Base-by-base conservation (phyloP, 2,888 invertebrate genomes). In the Vesta saturnalis region DNA sequence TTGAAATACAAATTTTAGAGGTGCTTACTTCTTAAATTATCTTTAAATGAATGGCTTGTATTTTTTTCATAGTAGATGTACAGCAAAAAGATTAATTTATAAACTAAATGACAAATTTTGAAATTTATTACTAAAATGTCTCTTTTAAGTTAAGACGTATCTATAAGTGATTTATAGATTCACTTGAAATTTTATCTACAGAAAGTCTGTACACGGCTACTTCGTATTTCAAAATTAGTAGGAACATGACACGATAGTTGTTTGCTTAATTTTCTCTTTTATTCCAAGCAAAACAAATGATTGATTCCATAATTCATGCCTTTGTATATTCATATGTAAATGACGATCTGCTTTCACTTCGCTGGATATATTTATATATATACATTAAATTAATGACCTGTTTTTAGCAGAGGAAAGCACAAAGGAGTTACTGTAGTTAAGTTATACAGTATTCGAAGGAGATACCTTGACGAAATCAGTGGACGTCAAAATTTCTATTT, bases 241-340 rank as follows among this genome's bases (percentile, higher is more conserved):
- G 15, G 19, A 19, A 19, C 18, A 21, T 19, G 52, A 52, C 19
- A n/a, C 52, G n/a, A 19, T 10, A 19, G 19, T 16, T 49, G 61
- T 49, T 58, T 56, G 43, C 67, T 61, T 62, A 61, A 60, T 16
- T 61, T 39, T 30, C 21, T 49, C 43, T 62, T 67, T 57, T 52
- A 56, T 61, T 61, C 19, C 30, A 19, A 64, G 49, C 56, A 68
- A 76, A 77, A 76, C 76, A 77, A 77, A 76, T 76, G 77, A 77
- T 77, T 76, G 76, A 77, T 77, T 76, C 74, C 76, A 75, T 77
- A 77, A 77, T 77, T 76, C 75, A 76, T 77, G 72, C 69, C 73
- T 72, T 62, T 60, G 72, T 69, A 66, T 68, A 76, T 77, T 77
- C 76, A 74, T 75, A 77, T 77, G 77, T 72, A 76, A 77, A 77